Base-by-base conservation (phyloP, 2,113 vertebrate genomes). In the Nyctibius bracteatus region DNA sequence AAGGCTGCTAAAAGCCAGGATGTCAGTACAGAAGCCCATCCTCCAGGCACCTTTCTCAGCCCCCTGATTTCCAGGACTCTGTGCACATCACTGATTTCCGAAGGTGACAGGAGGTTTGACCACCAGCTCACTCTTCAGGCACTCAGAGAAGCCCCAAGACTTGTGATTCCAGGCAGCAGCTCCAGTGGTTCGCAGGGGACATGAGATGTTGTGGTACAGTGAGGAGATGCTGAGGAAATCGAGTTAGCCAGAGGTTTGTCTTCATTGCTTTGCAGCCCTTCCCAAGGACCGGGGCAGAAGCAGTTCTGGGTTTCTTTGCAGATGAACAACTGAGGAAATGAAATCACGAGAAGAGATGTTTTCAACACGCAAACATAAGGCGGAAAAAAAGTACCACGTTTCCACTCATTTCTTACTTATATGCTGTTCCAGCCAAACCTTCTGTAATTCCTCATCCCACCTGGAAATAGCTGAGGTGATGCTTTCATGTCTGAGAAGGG, bases 191-290 rank as follows among this genome's bases (percentile, higher is more conserved):
- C 27, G 3, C 4, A 5, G 63, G 41, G 3, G 0, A 18, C 14
- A 10, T 3, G 49, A 3, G 61, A 49, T 19, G 5, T n/a, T 0
- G 4, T 27, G 52, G 47, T 16, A 27, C 0, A 0, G 3, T 23
- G 49, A 67, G 31, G 54, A n/a, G 30, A 33, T 37, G 11, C 39
- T 63, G 72, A 43, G 28, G 58, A 75, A 52, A 65, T 9, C 0
- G 2, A 46, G 15, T 8, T 22, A 14, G 43, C 22, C 44, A 31
- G 54, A 41, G 25, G 13, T 23, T 72, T 63, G 44, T 15, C 31
- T 80, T 67, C 52, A 44, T 2, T 52, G 25, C 66, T 23, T 46
- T 5, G 1, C 57, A 75, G 37, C 43, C 30, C 28, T 71, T 62
- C 27, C 49, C 57, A 72, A 59, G 24, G 20, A 43, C 44, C 1